These are phyloP conservation scores for Rhabdophis nuchalis DNA, from an alignment of 2,797 vertebrate species.

Conservation along the genomic window DNA sequence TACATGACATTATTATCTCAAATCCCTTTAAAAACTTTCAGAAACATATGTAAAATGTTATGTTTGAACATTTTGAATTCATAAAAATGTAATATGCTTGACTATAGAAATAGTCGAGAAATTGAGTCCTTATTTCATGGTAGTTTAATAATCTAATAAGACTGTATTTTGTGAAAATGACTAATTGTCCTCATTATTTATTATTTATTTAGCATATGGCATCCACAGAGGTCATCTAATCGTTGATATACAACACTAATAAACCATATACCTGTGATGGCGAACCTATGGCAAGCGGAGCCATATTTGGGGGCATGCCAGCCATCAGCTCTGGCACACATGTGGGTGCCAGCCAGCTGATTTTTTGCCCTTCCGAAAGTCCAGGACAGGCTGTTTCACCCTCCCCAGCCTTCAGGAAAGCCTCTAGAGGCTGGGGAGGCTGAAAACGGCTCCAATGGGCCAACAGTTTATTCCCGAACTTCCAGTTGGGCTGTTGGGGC, in stretches of 20 bases:
- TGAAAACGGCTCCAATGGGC: too few relatives aligned
- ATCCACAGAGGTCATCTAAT: neutral
- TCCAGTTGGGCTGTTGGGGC: too few relatives aligned
- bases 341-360: too few relatives aligned
- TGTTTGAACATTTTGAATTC: neutral
- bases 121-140: neutral
- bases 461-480: too few relatives aligned
- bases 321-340: too few relatives aligned
- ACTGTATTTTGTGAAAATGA: neutral
- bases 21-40: fast-evolving
- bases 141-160: neutral
- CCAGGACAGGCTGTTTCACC: too few relatives aligned
- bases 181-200: neutral
- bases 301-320: too few relatives aligned
- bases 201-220: neutral
- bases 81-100: neutral
- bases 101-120: neutral
- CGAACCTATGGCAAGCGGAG: too few relatives aligned
- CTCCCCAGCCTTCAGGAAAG: too few relatives aligned
- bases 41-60: neutral
- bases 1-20: neutral
- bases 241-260: neutral
- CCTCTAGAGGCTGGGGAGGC: too few relatives aligned
- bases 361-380: too few relatives aligned
- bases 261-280: neutral